Base-by-base conservation (phyloP, 2,797 vertebrate genomes). In the Notoglanidium macrostoma region DNA sequence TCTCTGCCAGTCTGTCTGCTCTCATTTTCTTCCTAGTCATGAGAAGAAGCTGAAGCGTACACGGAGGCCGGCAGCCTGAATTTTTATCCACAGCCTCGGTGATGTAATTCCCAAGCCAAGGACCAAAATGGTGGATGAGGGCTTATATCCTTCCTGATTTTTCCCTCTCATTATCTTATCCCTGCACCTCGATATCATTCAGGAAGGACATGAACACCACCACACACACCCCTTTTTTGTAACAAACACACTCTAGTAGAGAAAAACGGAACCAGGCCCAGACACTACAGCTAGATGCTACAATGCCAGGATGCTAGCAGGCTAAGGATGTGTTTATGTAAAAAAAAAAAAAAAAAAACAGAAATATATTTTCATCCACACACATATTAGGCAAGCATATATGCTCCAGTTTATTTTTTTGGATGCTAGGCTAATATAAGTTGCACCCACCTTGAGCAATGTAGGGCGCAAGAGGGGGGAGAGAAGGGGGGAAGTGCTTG, bases 381-480 rank as follows among this genome's bases (percentile, higher is more conserved):
- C 1, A 21, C 1, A 78, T 55, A 21, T 78, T 21, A 35, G 76
- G 21, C 51, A 29, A 78, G 15, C 49, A 78, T 21, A 35, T 32
- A 26, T 5, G 10, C 54, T 79, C 1, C 29, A 2, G 29, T 57
- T 14, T n/a, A 40, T 29, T 8, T 12, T 79, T 35, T 57, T 57
- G 85, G 40, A 70, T 12, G 26, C 65, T 61, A 82, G 55, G 77
- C 78, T 86, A 81, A 81, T 32, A 49, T 46, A 54, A 84, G 83
- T 73, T 46, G 74, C 84, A 97, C 97, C 89, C 91, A 97, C 97
- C 97, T 97, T 97, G 96, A 90, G 96, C 95, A 90, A 96, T 95
- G 91, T 97, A 96, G 91, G 96, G 94, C 10, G 92, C 84, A 77
- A 89, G 89, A 67, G 96, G 95, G 89, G 96, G 90, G 21, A 85